Evolutionary conservation across 2,113 vertebrate species (phyloP), one percentile per base, ranked within the genome.

Genomic region (Barnardius zonarius): DNA sequence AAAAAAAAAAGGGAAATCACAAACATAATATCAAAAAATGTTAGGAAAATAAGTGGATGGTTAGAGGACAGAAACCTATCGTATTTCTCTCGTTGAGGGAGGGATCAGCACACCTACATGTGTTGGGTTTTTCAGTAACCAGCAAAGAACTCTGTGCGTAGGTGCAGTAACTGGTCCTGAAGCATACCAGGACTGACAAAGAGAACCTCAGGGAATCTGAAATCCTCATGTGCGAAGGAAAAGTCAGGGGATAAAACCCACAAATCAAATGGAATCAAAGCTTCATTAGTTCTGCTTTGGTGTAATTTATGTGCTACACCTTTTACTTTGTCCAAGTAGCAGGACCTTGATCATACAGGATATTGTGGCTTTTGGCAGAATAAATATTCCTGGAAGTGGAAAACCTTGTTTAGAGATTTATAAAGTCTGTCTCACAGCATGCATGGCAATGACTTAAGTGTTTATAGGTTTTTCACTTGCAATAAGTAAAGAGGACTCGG

Each of bases 81-180:
- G 24, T 66, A 6, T 23, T 73, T 39, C 11, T 51, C 2, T 46
- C 23, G 10, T 0, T 55, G 55, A 79, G 30, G 17, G 49, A 83
- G 48, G 15, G 27, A 79, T 20, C 30, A 73, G 43, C 35, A n/a
- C 18, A 61, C 37, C 31, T 35, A 7, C 11, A 5, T 0, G 0
- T 12, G 8, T 30, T 70, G 9, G 20, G 2, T 37, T 90, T 76
- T 41, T 30, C 49, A n/a, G 31, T 46, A 69, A 27, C 27, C 24
- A 51, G 1, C 6, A 22, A 86, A 48, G 22, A n/a, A 7, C 31
- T 52, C 27, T 22, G 35, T 54, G 44, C 7, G 6, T n/a, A 28
- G 27, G 13, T 41, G 17, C 14, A 73, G 5, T 14, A 72, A 46
- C 28, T 3, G 1, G 33, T 55, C 17, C 48, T 72, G 43, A 31